A percentile compares a stretch with the other conserved stretches of the same genome.
phyloP scores from a whole-genome alignment of 2,888 invertebrate species.

The Drosophila mimetica region DNA sequence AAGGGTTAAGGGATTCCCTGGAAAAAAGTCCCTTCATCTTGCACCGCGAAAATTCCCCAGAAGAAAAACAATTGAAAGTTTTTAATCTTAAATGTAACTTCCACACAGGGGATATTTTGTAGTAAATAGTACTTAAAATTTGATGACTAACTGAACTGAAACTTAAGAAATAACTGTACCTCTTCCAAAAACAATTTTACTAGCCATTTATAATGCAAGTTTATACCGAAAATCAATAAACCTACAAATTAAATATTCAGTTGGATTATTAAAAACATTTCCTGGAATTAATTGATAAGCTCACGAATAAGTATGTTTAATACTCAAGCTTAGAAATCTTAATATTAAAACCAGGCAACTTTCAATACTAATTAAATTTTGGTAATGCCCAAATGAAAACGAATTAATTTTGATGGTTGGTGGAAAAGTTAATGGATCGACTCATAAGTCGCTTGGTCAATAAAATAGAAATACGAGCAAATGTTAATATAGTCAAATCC shows the following conservation, averaged over 20 bases:
- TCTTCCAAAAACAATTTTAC: no score
- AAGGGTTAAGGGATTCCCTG: constrained; percentile 18
- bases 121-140: neutral
- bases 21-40: constrained; percentile 24
- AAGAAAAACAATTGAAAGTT: neutral
- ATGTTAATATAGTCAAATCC: constrained; percentile 17
- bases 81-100: neutral
- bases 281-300: neutral
- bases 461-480: constrained; percentile 9
- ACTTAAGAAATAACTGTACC: no score
- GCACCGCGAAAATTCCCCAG: constrained; percentile 22
- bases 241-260: no score
- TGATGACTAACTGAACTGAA: no score
- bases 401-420: neutral
- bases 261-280: neutral
- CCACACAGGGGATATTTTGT: constrained; percentile 5
- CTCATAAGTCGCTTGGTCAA: constrained; percentile 16
- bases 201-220: no score
- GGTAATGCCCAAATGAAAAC: neutral
- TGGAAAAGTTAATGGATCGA: neutral
- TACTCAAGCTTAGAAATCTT: neutral
- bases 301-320: neutral
- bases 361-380: neutral
- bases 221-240: no score
- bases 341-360: neutral